Percentiles rank a stretch among this genome's conserved stretches.
phyloP scores from a whole-genome alignment of 2,888 invertebrate genomes.

The Biston stratarius region DNA sequence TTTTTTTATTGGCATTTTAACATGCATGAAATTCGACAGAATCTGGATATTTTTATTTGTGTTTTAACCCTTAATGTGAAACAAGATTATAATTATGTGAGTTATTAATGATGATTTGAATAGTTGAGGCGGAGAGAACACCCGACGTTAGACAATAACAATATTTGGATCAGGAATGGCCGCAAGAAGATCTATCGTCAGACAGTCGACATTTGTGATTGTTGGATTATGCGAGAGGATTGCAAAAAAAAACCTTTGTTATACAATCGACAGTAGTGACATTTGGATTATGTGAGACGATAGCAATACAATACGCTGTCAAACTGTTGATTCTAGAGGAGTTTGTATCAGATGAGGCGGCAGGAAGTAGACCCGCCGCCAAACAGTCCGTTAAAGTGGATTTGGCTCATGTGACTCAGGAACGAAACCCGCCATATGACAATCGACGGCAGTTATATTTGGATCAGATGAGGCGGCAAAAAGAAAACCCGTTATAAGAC shows the following conservation, averaged over 20 bases:
- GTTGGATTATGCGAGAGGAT: neutral
- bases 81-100: neutral
- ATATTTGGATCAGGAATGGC: constrained; percentile 71
- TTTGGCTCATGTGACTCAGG: neutral
- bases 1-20: neutral
- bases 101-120: neutral
- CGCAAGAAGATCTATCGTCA: constrained; percentile 63
- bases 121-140: neutral
- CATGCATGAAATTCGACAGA: neutral
- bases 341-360: neutral
- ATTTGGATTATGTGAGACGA: neutral
- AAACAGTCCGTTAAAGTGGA: neutral
- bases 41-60: neutral
- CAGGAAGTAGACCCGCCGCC: neutral
- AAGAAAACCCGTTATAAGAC: neutral
- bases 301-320: neutral
- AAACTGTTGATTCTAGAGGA: neutral
- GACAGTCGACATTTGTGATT: neutral
- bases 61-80: neutral
- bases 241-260: neutral
- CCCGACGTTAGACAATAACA: constrained; percentile 1
- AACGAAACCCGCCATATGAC: neutral
- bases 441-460: neutral
- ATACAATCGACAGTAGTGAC: neutral
- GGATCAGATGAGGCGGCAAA: neutral